A percentile compares a stretch with the other conserved stretches of the same genome.
Conservation (phyloP, 2,888 invertebrate species). For the Argynnis bischoffii region DNA sequence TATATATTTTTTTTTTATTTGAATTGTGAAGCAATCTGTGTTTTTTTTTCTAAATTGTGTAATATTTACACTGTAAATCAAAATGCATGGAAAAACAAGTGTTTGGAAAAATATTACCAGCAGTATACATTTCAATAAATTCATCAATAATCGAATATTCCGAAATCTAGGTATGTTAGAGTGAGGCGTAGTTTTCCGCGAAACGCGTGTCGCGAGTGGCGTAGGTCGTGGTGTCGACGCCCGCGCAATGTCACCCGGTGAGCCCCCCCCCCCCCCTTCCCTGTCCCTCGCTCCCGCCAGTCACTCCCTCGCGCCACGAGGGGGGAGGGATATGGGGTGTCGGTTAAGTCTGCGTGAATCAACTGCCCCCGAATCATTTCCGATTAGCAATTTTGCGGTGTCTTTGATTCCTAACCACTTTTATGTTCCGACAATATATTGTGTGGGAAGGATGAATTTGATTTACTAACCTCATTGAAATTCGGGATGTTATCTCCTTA, state of each 20-base stretch:
- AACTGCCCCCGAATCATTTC: slow-evolving; percentile 60
- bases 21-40: neutral
- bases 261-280: slow-evolving; percentile 46
- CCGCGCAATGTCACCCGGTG: slow-evolving; percentile 78
- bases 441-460: neutral
- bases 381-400: slow-evolving; percentile 57
- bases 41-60: neutral
- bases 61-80: too few species aligned
- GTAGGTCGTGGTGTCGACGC: slow-evolving; percentile 77
- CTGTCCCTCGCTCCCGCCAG: slow-evolving; percentile 47
- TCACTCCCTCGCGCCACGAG: slow-evolving; percentile 41
- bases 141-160: slow-evolving; percentile 19
- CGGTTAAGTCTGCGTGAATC: slow-evolving; percentile 47
- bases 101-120: neutral
- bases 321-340: slow-evolving; percentile 1
- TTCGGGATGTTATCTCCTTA: slow-evolving; percentile 8
- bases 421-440: neutral
- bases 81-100: too few species aligned
- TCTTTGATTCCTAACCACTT: slow-evolving; percentile 41
- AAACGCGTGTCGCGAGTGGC: slow-evolving; percentile 52
- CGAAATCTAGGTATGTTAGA: slow-evolving; percentile 46
- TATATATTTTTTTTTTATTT: neutral
- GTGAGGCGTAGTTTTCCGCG: slow-evolving; percentile 61
- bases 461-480: neutral
- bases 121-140: neutral